These are phyloP conservation scores for Esox niger DNA, from an alignment of 2,113 vertebrate genomes.

Conservation along the genomic window DNA sequence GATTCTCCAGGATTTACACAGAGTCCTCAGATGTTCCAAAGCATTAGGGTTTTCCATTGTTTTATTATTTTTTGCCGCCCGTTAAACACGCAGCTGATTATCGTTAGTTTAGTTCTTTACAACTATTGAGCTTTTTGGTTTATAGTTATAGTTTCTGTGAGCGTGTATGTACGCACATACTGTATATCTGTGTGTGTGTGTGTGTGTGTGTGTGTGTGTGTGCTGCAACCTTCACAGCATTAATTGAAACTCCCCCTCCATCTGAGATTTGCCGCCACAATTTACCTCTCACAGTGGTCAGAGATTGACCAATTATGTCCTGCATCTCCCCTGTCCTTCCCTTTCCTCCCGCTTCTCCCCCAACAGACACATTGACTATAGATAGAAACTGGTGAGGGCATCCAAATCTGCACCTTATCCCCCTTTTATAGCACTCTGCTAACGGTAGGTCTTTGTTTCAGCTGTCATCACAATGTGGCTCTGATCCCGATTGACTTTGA, in stretches of 20 bases:
- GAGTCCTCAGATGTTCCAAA: background rate
- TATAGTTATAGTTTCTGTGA: too few relatives aligned
- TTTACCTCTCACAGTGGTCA: conserved; percentile 58
- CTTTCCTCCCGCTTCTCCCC: too few relatives aligned
- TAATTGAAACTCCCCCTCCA: conserved; percentile 60
- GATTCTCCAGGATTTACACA: background rate
- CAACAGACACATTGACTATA: background rate
- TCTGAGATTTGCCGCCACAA: conserved; percentile 53
- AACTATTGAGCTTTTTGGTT: background rate
- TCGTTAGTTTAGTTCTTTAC: background rate
- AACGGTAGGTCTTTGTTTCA: too few relatives aligned
- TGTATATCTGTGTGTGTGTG: background rate
- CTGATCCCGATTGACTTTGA: conserved; percentile 54
- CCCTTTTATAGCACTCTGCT: too few relatives aligned
- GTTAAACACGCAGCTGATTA: too few relatives aligned
- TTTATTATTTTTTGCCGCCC: too few relatives aligned
- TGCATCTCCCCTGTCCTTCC: too few relatives aligned
- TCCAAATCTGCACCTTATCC: too few relatives aligned
- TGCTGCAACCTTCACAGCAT: conserved; percentile 57
- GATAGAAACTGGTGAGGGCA: background rate
- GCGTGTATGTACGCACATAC: too few relatives aligned
- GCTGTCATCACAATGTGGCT: conserved; percentile 41
- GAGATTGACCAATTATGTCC: conserved; percentile 57
- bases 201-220: background rate
- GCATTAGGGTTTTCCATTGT: background rate